Base-by-base conservation (phyloP, 1,140 invertebrate species). In the Dendroctonus valens region DNA sequence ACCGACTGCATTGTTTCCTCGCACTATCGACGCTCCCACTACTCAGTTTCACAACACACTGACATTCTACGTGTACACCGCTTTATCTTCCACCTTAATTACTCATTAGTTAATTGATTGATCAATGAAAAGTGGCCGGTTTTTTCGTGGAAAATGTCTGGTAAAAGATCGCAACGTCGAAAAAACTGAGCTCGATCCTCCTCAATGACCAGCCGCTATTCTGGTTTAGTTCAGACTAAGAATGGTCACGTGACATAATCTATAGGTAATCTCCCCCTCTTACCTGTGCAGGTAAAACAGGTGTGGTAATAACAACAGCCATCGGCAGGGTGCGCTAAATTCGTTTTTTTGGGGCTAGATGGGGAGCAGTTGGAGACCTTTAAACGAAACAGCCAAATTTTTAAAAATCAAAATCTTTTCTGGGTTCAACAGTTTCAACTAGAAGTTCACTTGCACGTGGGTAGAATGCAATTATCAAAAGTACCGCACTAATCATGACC, bases 271-370 rank as follows among this genome's bases (percentile, higher is more conserved):
- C 49, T 41, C 65, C 58, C 58, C 58, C 58, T 58, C 65, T 60
- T 51, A 67, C 65, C 65, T 67, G 65, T 61, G 9, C 50, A 67
- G 41, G 58, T 52, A 53, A 67, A 67, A 67, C 65, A 67, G 65
- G 65, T 67, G 65, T 6, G 58, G 7, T 60, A 40, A 41, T 61
- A 8, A 7, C 6, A 15, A 5, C 39, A 41, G 14, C 46, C 7
- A 8, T 37, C 60, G 60, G 11, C 15, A 63, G 60, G 44, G 60
- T n/a, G 50, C 60, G 42, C 26, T 48, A 42, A 15, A 51, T 2
- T 51, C 26, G 26, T 26, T 26, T 1, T 26, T 26, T 26, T 26
- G 26, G n/a, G 26, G 26, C 26, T 26, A 26, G 26, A 26, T 26
- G 26, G 26, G 26, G 26, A 26, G 26, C 26, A 26, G 26, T 26